A percentile compares a stretch with the other conserved stretches of the same genome.
Conservation (phyloP, 2,113 vertebrate species). For the Coptodon rendalli region DNA sequence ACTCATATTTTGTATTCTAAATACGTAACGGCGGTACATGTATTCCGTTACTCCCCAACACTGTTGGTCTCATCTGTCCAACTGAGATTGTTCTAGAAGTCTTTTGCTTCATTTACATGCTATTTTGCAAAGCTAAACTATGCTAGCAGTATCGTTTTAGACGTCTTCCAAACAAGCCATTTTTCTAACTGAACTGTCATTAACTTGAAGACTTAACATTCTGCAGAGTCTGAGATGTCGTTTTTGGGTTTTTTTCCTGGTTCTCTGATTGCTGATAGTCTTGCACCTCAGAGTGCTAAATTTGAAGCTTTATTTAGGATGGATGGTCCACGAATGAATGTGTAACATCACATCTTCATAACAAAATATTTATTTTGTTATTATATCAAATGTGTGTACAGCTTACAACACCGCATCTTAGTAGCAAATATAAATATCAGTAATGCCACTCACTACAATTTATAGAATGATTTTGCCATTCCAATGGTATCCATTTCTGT, state of each 20-base stretch:
- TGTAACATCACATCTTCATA: neutral
- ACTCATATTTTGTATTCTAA: no score
- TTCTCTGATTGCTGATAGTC: neutral
- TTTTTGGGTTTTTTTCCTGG: fast-evolving
- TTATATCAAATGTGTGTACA: neutral
- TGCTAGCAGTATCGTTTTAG: neutral
- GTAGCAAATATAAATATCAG: neutral
- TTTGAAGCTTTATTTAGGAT: neutral
- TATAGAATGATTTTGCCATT: neutral
- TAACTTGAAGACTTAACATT: neutral
- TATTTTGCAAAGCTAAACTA: neutral
- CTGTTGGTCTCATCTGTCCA: neutral
- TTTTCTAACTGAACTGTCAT: neutral
- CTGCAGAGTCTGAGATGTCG: neutral
- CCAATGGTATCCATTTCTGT: neutral
- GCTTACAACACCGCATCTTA: neutral
- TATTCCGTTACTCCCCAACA: no score
- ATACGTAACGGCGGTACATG: no score
- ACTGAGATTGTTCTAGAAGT: neutral
- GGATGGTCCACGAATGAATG: neutral
- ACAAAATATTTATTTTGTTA: neutral
- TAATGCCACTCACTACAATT: neutral
- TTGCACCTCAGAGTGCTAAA: neutral
- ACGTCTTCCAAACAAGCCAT: neutral
- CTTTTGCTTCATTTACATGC: neutral